phyloP scores from a whole-genome alignment of 2,888 invertebrate genomes.

The Hirtodrosophila trivittata region DNA sequence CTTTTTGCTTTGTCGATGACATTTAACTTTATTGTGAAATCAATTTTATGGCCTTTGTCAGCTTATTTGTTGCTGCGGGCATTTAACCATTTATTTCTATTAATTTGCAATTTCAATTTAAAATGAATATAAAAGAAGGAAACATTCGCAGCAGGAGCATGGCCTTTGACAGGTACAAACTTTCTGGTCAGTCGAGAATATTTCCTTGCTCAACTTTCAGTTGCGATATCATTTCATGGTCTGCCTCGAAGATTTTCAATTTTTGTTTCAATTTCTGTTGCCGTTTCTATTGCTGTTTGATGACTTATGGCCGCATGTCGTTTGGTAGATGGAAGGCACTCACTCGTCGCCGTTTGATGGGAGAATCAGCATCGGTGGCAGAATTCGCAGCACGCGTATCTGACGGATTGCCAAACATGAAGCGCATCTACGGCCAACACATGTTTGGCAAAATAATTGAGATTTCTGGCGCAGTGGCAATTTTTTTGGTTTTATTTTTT shows the following conservation, averaged over 20 bases:
- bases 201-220: too few species aligned
- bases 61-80: constrained; percentile 33
- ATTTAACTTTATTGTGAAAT: constrained; percentile 21
- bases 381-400: constrained; percentile 58
- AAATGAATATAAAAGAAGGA: constrained; percentile 34
- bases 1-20: constrained; percentile 5
- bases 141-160: too few species aligned
- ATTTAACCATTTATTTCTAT: constrained; percentile 48
- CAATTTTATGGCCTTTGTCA: constrained; percentile 29
- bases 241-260: too few species aligned
- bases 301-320: constrained; percentile 54
- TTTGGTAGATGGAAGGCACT: constrained; percentile 41
- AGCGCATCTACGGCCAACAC: constrained; percentile 65
- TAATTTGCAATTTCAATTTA: constrained; percentile 42
- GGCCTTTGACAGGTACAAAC: constrained; percentile 23
- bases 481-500: constrained; percentile 16
- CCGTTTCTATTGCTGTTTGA: constrained; percentile 23
- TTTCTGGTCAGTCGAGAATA: not conserved
- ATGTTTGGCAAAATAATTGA: constrained; percentile 75
- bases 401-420: constrained; percentile 73
- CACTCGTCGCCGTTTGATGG: not conserved
- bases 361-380: not conserved
- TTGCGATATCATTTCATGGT: too few species aligned
- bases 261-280: constrained; percentile 58
- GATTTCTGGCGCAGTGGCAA: constrained; percentile 55